Conservation (phyloP, 2,113 vertebrate genomes). For the Sterrhoptilus dennistouni region DNA sequence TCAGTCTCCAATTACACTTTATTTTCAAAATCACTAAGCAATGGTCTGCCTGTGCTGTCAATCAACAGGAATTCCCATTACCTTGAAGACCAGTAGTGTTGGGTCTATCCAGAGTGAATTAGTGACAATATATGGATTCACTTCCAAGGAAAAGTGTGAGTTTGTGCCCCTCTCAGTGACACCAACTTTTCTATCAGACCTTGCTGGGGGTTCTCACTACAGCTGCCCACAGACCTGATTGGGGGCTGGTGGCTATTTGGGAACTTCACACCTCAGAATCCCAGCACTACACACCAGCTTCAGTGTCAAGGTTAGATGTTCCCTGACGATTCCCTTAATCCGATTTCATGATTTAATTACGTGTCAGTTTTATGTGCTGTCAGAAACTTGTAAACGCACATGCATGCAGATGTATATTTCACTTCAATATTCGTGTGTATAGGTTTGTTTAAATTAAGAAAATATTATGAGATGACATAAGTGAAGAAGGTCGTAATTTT, state of each 20-base stretch:
- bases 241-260: slow-evolving; percentile 12
- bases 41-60: neutral
- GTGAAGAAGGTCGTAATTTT: neutral
- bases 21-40: neutral
- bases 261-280: slow-evolving; percentile 73
- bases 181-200: neutral
- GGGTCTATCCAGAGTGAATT: neutral
- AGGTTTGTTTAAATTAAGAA: neutral
- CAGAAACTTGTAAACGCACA: neutral
- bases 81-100: neutral
- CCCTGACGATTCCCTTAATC: slow-evolving; percentile 72
- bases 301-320: slow-evolving; percentile 68
- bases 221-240: neutral
- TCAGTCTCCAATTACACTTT: neutral
- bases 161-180: neutral
- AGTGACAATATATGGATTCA: neutral
- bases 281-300: slow-evolving; percentile 67
- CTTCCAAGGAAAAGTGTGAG: neutral
- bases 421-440: neutral
- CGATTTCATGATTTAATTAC: slow-evolving; percentile 75
- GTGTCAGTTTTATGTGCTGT: slow-evolving; percentile 37
- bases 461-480: neutral
- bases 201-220: neutral
- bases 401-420: neutral
- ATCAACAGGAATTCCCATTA: neutral